phyloP scores from a whole-genome alignment of 2,888 invertebrate species.

The Chloroclystis v-ata region DNA sequence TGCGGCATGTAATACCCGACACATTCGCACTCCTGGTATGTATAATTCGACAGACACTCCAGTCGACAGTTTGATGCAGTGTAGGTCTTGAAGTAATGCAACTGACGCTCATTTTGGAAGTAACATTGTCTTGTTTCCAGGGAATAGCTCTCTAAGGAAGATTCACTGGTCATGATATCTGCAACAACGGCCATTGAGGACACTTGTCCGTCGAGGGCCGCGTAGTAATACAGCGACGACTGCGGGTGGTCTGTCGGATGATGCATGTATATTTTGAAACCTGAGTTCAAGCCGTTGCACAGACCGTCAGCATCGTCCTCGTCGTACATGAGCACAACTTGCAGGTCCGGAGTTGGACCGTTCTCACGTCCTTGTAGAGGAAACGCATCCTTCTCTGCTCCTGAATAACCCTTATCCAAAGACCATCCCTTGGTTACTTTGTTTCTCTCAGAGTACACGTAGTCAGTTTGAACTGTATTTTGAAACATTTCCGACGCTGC shows the following conservation, averaged over 20 bases:
- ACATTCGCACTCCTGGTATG: slow-evolving; percentile 36
- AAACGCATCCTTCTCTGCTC: slow-evolving; percentile 24
- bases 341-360: slow-evolving; percentile 34
- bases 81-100: slow-evolving; percentile 45
- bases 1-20: slow-evolving; percentile 49
- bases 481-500: not conserved
- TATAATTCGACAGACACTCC: slow-evolving; percentile 47
- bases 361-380: slow-evolving; percentile 43
- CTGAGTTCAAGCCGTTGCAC: slow-evolving; percentile 15
- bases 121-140: slow-evolving; percentile 45
- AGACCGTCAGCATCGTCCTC: slow-evolving; percentile 24
- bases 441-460: slow-evolving; percentile 29
- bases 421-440: slow-evolving; percentile 32
- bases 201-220: slow-evolving; percentile 33
- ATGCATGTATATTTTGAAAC: slow-evolving; percentile 45
- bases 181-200: slow-evolving; percentile 43
- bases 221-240: slow-evolving; percentile 22
- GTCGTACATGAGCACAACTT: slow-evolving; percentile 28
- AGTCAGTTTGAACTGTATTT: slow-evolving; percentile 28
- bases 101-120: slow-evolving; percentile 31
- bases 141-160: slow-evolving; percentile 31
- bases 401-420: slow-evolving; percentile 32
- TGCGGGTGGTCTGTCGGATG: slow-evolving; percentile 50
- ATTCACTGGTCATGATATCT: slow-evolving; percentile 17
- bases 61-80: slow-evolving; percentile 43